Base-by-base conservation (phyloP, 2,113 vertebrate genomes). In the Hippocampus abdominalis region DNA sequence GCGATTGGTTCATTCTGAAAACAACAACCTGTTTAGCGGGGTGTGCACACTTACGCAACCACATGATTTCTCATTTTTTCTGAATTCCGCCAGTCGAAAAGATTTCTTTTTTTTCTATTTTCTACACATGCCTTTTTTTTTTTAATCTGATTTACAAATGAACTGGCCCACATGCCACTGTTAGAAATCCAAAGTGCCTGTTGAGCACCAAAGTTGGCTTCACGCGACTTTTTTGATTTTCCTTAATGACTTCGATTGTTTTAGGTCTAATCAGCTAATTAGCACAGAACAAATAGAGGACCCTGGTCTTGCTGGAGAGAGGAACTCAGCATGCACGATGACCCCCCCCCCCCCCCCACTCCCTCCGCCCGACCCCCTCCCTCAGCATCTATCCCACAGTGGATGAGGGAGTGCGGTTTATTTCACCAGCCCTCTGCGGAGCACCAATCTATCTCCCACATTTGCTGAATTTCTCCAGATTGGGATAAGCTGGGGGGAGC, bases 391-490 rank as follows among this genome's bases (percentile, higher is more conserved):
- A 76, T 91, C 93, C 94, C 93, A 74, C 71, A 63, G 62, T 76
- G 93, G 92, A 92, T 86, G 62, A 61, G 90, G 92, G 90, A 94
- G 89, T 91, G 92, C 93, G 93, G 94, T 91, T 93, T 95, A 94
- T 95, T 95, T 94, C 93, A 90, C 89, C 69, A 88, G 91, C 88
- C 89, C 94, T 95, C 93, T 86, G 88, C 82, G 91, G 93, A 94
- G 86, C 87, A 72, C 89, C 94, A 93, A 94, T 94, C 94, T 94
- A 93, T 94, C 94, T 94, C 93, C 94, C 94, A 90, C 87, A 77
- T 93, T 87, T 95, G 92, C 91, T 92, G 92, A 95, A 94, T 95
- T 86, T 94, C 92, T 94, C 92, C 92, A 94, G 93, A 92, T 93
- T 79, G 89, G 88, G 90, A 91, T 39, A 69, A 93, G 87, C 91